Conservation (phyloP, 2,888 invertebrate species). For the Drosophila subquinaria region DNA sequence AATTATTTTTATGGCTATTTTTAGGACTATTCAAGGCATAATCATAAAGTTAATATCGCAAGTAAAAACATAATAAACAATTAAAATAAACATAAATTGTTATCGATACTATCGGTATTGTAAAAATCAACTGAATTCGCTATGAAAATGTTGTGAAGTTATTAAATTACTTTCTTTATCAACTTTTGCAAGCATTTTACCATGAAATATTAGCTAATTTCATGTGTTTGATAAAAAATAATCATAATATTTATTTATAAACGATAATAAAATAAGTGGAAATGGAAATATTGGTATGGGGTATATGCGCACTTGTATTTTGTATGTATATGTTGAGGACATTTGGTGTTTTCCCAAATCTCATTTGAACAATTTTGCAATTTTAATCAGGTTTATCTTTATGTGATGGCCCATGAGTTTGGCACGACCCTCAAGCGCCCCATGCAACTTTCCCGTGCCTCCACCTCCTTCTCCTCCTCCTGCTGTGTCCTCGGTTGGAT, state of each 20-base stretch:
- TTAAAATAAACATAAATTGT: background rate
- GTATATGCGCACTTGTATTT: constrained; percentile 12
- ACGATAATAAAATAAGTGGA: constrained; percentile 24
- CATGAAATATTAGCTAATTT: constrained; percentile 16
- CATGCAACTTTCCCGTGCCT: background rate
- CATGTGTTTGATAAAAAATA: constrained; percentile 22
- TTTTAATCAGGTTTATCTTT: constrained; percentile 75
- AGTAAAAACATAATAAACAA: background rate
- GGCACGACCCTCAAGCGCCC: constrained; percentile 11
- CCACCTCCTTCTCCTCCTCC: background rate
- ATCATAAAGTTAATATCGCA: too few relatives aligned
- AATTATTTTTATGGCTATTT: background rate
- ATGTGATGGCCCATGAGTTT: constrained; percentile 53
- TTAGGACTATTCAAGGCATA: background rate
- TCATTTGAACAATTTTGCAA: constrained; percentile 76
- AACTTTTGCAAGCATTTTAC: background rate
- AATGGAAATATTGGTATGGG: constrained; percentile 2
- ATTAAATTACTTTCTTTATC: background rate
- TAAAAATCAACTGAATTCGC: background rate
- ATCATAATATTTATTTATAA: constrained; percentile 38
- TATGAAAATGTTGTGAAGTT: background rate
- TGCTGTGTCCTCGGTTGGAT: constrained; percentile 29
- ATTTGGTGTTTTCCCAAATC: constrained; percentile 61
- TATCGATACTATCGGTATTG: background rate
- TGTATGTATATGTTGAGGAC: constrained; percentile 25